A percentile compares a stretch with the other conserved stretches of the same genome.
Conservation (phyloP, 2,113 vertebrate genomes). For the Suncus etruscus region DNA sequence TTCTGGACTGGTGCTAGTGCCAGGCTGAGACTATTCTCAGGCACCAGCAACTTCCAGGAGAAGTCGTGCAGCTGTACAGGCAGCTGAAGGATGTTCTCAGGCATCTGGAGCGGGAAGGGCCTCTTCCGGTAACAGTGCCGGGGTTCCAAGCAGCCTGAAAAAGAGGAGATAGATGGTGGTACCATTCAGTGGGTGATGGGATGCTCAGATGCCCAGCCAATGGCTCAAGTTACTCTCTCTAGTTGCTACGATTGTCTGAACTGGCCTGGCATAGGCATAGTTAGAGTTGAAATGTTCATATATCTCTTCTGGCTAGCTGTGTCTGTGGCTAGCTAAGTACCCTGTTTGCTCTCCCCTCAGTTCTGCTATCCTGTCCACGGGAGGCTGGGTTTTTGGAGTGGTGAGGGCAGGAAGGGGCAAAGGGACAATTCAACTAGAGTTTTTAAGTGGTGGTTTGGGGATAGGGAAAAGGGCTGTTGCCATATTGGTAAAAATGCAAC, state of each 20-base stretch:
- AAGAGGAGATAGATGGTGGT: neutral
- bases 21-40: constrained; percentile 84
- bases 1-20: constrained; percentile 84
- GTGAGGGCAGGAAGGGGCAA: neutral
- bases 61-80: constrained; percentile 88
- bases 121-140: constrained; percentile 81
- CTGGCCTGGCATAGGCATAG: neutral
- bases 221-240: neutral
- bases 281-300: neutral
- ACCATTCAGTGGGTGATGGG: accelerated
- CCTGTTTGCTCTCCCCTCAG: too few species aligned
- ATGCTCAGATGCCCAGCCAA: neutral
- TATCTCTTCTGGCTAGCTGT: neutral
- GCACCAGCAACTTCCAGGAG: constrained; percentile 90
- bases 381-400: neutral
- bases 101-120: constrained; percentile 85
- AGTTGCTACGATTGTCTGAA: neutral
- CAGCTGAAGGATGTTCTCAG: constrained; percentile 85
- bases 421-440: accelerated
- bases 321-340: constrained; percentile 1
- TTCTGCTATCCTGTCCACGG: neutral
- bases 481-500: neutral
- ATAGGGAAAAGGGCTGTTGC: neutral
- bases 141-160: constrained; percentile 85
- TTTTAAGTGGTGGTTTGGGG: too few species aligned